Evolutionary conservation across 2,797 vertebrate species (phyloP), one percentile per base, ranked within the genome.

Genomic region (Xiphophorus birchmanni): DNA sequence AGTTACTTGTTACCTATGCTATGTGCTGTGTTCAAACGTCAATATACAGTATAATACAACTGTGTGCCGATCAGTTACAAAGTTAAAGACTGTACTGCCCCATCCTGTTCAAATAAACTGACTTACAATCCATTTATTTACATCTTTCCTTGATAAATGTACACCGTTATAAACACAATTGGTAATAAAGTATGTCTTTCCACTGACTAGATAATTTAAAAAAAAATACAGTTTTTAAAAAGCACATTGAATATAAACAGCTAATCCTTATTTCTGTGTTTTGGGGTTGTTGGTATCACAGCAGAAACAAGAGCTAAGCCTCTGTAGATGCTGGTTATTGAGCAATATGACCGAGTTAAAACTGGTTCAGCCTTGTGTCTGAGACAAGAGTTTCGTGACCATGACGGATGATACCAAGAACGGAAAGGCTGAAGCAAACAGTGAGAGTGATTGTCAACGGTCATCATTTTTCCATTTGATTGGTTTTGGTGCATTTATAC

Each of bases 91-190:
- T 93, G 86, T 91, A 92, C 90, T 90, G 91, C 90, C 91, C 93
- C 88, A 89, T 92, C 90, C 88, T 92, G 90, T 92, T 93, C 76
- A 84, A 95, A 95, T 95, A 95, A 95, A 95, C 85, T 69, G 78
- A 92, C 76, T 84, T 73, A 73, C 69, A 73, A 73, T 73, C 44
- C 44, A 73, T 29, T 17, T 13, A 3, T 73, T n/a, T 73, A 67
- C 9, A 23, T 40, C 3, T 37, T 37, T 67, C 32, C 15, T 63
- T 42, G 7, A 18, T 12, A 42, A 23, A 42, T 26, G 65, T 42
- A 26, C 4, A 42, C 37, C 2, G 21, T 26, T 40, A 69, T 42
- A 42, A 69, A 69, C 10, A 37, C 35, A 21, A 35, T 35, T 18
- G 35, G 67, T 71, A 17, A 44, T 71, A 12, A 71, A 42, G 40